phyloP scores from a whole-genome alignment of 2,113 vertebrate genomes.

The Thunnus thynnus region DNA sequence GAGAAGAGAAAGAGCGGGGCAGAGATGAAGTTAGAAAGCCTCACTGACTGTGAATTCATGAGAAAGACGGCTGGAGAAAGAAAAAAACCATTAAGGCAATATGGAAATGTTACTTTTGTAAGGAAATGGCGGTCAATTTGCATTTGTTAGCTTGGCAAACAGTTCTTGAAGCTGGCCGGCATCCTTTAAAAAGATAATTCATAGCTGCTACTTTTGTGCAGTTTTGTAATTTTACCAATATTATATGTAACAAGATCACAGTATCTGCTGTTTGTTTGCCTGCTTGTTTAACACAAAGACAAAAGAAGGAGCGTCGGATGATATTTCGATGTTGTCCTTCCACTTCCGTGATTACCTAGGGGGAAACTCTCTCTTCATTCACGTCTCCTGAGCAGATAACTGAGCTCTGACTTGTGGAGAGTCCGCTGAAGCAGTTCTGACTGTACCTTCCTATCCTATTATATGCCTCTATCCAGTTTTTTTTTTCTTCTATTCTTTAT shows the following conservation, averaged over 20 bases:
- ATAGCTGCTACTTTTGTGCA: conserved; percentile 19
- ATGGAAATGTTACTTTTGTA: conserved; percentile 74
- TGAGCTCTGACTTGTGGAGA: conserved; percentile 25
- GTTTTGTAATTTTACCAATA: conserved; percentile 1
- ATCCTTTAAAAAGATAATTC: conserved; percentile 25
- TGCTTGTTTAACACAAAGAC: conserved; percentile 16
- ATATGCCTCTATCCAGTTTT: not conserved
- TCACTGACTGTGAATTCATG: conserved; percentile 57
- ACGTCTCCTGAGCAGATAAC: conserved; percentile 9
- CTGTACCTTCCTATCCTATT: not conserved
- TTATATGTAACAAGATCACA: conserved; percentile 40
- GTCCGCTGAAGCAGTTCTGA: conserved; percentile 1
- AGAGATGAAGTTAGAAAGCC: conserved; percentile 68
- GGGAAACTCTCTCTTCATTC: conserved; percentile 5
- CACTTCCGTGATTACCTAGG: not conserved
- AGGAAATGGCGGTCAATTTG: conserved; percentile 72
- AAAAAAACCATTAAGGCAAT: conserved; percentile 69
- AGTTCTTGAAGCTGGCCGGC: conserved; percentile 49
- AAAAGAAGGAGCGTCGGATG: not conserved
- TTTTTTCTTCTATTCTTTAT: not conserved
- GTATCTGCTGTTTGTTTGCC: conserved; percentile 2
- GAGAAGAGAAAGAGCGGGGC: conserved; percentile 40
- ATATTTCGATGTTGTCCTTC: conserved; percentile 17
- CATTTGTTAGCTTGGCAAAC: conserved; percentile 72
- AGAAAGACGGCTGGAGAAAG: conserved; percentile 53